Percentiles rank a stretch among this genome's conserved stretches.
These are phyloP conservation scores for Ictidomys tridecemlineatus DNA, from an alignment of 2,113 vertebrate species.

Conservation along the genomic window DNA sequence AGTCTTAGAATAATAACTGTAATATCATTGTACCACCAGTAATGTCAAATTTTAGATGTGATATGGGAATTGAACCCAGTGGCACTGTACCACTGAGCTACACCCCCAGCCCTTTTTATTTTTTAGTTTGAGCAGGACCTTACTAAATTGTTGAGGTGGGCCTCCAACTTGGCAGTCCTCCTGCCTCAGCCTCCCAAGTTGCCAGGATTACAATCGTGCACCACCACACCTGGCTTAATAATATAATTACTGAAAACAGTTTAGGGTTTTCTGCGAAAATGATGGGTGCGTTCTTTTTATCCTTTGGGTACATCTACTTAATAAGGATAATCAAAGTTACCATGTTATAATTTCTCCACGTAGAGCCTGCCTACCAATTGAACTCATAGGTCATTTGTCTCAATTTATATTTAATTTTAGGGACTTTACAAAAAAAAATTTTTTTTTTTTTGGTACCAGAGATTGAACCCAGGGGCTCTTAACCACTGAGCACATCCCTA, in stretches of 20 bases:
- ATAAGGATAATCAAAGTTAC: not conserved
- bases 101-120: too few relatives aligned
- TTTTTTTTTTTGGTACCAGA: too few relatives aligned
- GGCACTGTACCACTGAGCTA: too few relatives aligned
- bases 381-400: not conserved
- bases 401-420: conserved; percentile 29
- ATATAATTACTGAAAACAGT: not conserved
- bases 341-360: not conserved
- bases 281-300: not conserved
- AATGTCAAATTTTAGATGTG: not conserved
- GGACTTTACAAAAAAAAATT: not conserved
- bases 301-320: not conserved
- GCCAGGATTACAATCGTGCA: too few relatives aligned
- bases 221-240: not conserved
- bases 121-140: too few relatives aligned
- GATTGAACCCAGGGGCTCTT: too few relatives aligned
- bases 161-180: too few relatives aligned
- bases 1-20: not conserved
- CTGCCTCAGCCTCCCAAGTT: too few relatives aligned
- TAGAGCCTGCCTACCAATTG: not conserved
- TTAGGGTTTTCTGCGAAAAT: not conserved
- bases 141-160: too few relatives aligned
- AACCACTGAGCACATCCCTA: too few relatives aligned
- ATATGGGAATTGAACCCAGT: too few relatives aligned
- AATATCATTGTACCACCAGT: not conserved